Evolutionary conservation across 2,888 invertebrate genomes (phyloP).

Genomic region (Zaprionus obscuricornis): DNA sequence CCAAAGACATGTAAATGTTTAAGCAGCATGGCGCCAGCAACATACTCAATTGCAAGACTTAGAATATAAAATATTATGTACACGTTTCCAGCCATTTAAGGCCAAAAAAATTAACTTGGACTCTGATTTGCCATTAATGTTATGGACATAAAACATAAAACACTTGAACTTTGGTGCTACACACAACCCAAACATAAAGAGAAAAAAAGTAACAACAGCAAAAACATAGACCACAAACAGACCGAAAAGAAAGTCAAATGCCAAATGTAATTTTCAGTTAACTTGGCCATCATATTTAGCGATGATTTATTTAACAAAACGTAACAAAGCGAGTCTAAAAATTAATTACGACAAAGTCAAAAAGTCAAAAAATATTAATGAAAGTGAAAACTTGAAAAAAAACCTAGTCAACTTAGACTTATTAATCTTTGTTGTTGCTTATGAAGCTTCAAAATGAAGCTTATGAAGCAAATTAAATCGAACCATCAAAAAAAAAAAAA

Average conservation of each 20-base stretch:
- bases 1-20: no score
- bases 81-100: conserved; percentile 58
- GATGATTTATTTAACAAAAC: conserved; percentile 56
- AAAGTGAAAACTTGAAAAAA: conserved; percentile 66
- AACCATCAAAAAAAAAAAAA: conserved; percentile 3
- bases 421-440: no score
- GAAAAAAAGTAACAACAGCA: conserved; percentile 2
- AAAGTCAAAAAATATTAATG: conserved; percentile 44
- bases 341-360: conserved; percentile 63
- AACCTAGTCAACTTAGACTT: conserved; percentile 9
- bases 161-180: conserved; percentile 31
- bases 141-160: conserved; percentile 32
- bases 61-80: conserved; percentile 42
- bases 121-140: conserved; percentile 35
- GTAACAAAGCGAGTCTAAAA: conserved; percentile 36
- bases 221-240: conserved; percentile 5
- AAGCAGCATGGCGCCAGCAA: background rate
- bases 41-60: conserved; percentile 10
- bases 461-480: conserved; percentile 17
- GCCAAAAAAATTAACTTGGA: conserved; percentile 18
- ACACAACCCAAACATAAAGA: conserved; percentile 1
- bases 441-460: no score
- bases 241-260: conserved; percentile 67
- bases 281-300: conserved; percentile 38
- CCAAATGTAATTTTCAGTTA: conserved; percentile 47